Evolutionary conservation across 2,888 invertebrate genomes (phyloP), one percentile per base, ranked within the genome.

Genomic region (Ennomos quercinarius): DNA sequence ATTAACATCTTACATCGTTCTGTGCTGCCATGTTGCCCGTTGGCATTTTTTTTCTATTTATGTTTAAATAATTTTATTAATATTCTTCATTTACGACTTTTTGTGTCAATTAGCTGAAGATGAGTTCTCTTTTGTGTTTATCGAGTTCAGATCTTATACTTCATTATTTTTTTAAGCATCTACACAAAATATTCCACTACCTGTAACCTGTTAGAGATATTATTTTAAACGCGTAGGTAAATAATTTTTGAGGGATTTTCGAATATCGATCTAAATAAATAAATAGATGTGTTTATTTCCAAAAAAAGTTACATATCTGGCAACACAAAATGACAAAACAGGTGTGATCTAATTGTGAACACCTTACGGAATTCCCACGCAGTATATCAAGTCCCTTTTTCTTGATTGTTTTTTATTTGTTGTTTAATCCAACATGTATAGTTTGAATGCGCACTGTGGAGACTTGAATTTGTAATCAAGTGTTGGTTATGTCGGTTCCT

Each of bases 351-450:
- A 71, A 74, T 78, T 74, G 65, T 68, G 74, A 75, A 80, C 85
- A 87, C 83, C 84, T 86, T 86, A 84, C 76, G 60, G 69, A 68
- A 72, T 84, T 89, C 89, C 84, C 90, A 89, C 86, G 86, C 74
- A 64, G 60, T 67, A 64, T 67, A 69, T 72, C 65, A 70, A 68
- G 42, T 64, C 67, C 70, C 73, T 76, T 78, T 79, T 57, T 46
- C 52, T 66, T 74, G 74, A 77, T 78, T 69, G 76, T 70, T 75
- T 73, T 68, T 63, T 39, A 9, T 71, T 73, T 17, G 17, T 74
- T 71, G 68, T 57, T 40, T 48, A 56, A 50, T 62, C 51, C 36
- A 42, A 54, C 48, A 59, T 50, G 54, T 46, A 17, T n/a, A n/a
- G n/a, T 46, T 50, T 50, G 58, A 57, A 58, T 61, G 52, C 61